Conservation (phyloP, 1,140 invertebrate species). For the Gryllus bimaculatus region DNA sequence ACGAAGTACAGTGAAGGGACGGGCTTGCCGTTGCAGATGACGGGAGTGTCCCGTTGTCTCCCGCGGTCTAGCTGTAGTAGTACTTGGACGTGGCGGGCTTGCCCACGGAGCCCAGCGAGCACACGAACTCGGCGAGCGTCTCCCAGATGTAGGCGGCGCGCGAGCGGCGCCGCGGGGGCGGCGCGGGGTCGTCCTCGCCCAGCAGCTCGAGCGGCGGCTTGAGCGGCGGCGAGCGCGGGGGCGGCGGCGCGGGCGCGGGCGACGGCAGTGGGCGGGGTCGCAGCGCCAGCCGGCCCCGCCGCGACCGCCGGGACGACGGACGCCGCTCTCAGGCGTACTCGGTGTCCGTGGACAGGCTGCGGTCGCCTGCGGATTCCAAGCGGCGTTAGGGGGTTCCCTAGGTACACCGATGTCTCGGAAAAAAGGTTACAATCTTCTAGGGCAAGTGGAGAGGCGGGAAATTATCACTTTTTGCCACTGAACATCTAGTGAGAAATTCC, state of each 20-base stretch:
- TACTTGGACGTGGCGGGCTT: background rate
- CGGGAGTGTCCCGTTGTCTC: background rate
- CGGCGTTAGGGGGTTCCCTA: conserved; percentile 27
- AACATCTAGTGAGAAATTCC: no score
- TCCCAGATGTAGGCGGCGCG: background rate
- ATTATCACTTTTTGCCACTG: no score
- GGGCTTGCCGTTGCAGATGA: no score
- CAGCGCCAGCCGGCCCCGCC: no score
- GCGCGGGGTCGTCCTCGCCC: background rate
- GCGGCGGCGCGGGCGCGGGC: no score
- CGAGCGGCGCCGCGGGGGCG: background rate
- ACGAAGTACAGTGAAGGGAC: no score
- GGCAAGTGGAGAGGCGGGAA: no score
- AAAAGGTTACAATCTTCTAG: no score
- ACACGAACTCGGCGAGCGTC: background rate
- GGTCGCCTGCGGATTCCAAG: conserved; percentile 40
- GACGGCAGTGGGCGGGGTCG: no score
- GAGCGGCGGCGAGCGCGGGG: background rate
- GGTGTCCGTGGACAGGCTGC: conserved; percentile 57
- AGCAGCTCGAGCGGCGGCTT: background rate
- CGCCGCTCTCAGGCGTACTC: conserved; percentile 54
- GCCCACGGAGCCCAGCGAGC: background rate
- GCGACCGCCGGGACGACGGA: background rate
- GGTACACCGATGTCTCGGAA: no score
- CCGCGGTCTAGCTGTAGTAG: background rate